Conservation (phyloP, 1,140 invertebrate genomes). For the Drosophila bocqueti region DNA sequence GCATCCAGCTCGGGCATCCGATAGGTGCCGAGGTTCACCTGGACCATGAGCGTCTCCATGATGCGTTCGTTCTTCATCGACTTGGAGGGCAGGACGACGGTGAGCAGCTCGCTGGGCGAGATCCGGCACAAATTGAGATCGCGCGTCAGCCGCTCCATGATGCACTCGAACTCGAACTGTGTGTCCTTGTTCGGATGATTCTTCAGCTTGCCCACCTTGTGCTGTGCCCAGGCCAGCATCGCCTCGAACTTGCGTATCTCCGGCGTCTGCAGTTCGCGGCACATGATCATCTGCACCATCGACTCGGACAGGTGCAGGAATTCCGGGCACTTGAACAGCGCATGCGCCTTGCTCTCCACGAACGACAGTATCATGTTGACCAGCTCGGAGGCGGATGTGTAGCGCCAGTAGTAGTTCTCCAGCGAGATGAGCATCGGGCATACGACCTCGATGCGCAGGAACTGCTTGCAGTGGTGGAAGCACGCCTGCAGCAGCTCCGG, state of each 20-base stretch:
- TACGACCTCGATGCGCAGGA: constrained; percentile 95
- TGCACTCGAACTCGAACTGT: constrained; percentile 95
- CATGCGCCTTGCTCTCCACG: constrained; percentile 93
- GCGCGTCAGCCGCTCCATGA: constrained; percentile 94
- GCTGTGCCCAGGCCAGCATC: constrained; percentile 95
- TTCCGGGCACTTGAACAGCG: constrained; percentile 93
- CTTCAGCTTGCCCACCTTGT: constrained; percentile 90
- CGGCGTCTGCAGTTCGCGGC: constrained; percentile 92
- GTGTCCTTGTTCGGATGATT: constrained; percentile 92
- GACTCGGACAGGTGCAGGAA: constrained; percentile 96
- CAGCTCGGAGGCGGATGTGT: constrained; percentile 96
- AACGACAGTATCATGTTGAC: constrained; percentile 97
- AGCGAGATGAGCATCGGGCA: constrained; percentile 96
- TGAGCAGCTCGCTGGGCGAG: constrained; percentile 96
- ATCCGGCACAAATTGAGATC: constrained; percentile 96
- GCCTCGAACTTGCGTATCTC: constrained; percentile 97
- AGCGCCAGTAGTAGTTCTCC: constrained; percentile 98
- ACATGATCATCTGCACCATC: constrained; percentile 98
- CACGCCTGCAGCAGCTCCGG: constrained; percentile 96
- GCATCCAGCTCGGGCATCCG: constrained; percentile 95
- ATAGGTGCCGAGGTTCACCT: constrained; percentile 97
- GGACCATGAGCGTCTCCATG: constrained; percentile 96
- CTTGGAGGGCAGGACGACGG: constrained; percentile 96
- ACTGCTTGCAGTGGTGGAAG: constrained; percentile 98
- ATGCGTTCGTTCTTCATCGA: constrained; percentile 97